phyloP scores from a whole-genome alignment of 2,888 invertebrate genomes.

The Dryococelus australis region DNA sequence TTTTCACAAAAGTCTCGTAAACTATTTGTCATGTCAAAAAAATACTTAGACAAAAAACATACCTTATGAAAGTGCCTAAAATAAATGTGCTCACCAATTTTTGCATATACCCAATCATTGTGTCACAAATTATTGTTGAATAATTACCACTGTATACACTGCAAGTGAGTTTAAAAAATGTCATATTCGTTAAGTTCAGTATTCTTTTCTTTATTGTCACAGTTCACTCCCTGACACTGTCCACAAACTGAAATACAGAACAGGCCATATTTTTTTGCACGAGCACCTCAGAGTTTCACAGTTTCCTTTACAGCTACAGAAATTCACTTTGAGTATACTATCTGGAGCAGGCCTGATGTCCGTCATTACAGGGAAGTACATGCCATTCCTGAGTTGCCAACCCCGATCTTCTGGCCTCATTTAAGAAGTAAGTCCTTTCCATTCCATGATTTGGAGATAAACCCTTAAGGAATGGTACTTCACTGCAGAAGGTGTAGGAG shows the following conservation, averaged over 20 bases:
- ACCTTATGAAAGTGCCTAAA: background rate
- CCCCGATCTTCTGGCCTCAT: background rate
- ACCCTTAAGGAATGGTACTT: background rate
- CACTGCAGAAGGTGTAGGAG: too few relatives aligned
- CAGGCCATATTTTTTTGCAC: background rate
- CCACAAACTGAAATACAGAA: background rate
- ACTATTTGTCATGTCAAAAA: background rate
- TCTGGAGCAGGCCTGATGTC: constrained; percentile 1
- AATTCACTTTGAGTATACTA: background rate
- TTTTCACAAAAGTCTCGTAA: background rate
- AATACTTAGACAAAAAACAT: too few relatives aligned
- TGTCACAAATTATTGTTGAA: background rate
- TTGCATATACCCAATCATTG: background rate
- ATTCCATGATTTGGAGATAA: too few relatives aligned
- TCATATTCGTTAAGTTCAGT: background rate
- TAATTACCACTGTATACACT: background rate
- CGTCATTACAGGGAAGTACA: background rate
- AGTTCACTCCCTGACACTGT: background rate
- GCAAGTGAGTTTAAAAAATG: too few relatives aligned
- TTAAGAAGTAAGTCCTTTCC: background rate
- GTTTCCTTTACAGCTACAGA: background rate
- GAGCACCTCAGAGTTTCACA: background rate
- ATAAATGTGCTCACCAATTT: background rate
- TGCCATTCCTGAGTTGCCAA: background rate
- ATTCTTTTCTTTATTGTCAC: background rate